Conservation (phyloP, 2,797 vertebrate genomes). For the Brachyalestes nurse region DNA sequence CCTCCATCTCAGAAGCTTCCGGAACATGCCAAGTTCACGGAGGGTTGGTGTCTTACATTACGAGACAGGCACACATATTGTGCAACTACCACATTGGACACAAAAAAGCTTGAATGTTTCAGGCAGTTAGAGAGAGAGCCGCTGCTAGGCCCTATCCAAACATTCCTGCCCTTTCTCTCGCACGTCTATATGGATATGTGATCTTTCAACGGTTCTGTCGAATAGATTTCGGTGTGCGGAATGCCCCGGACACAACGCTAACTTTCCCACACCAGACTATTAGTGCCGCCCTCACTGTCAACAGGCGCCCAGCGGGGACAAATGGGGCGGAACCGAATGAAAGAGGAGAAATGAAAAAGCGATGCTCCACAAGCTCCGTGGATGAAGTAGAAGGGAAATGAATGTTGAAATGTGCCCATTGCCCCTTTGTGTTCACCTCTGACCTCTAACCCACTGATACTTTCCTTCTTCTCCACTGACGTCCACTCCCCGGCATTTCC, state of each 20-base stretch:
- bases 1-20: conserved; percentile 16
- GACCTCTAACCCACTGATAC: conserved; percentile 64
- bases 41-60: background rate
- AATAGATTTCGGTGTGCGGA: conserved; percentile 54
- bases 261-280: conserved; percentile 69
- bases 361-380: conserved; percentile 63
- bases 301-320: conserved; percentile 64
- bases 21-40: conserved; percentile 22
- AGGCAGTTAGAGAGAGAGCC: conserved; percentile 12
- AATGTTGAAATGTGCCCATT: conserved; percentile 75
- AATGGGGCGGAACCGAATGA: conserved; percentile 70
- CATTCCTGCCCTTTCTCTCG: conserved; percentile 51
- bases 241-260: conserved; percentile 56
- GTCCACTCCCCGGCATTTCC: conserved; percentile 72
- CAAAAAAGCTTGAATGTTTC: conserved; percentile 33
- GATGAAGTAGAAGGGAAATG: conserved; percentile 73
- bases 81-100: conserved; percentile 29
- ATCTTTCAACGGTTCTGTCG: conserved; percentile 67
- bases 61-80: conserved; percentile 16
- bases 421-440: conserved; percentile 67
- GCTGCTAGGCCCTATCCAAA: conserved; percentile 47
- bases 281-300: conserved; percentile 72
- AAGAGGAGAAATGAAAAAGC: conserved; percentile 63
- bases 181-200: conserved; percentile 58
- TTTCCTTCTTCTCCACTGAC: conserved; percentile 67